phyloP scores from a whole-genome alignment of 2,888 invertebrate genomes.

The Tetheella fluctuosa region DNA sequence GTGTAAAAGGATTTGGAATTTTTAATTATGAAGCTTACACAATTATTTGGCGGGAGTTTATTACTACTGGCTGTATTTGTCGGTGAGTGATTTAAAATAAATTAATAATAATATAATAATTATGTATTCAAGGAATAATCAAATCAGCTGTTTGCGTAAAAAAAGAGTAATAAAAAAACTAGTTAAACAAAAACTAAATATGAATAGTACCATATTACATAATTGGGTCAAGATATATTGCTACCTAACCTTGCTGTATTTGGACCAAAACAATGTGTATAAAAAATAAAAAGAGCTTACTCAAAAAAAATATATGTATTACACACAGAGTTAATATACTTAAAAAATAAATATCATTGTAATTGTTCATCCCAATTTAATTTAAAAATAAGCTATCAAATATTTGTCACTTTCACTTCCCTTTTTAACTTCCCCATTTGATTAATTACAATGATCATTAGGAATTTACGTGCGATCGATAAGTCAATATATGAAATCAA shows the following conservation, averaged over 20 bases:
- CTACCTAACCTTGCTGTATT: too few relatives aligned
- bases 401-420: not conserved
- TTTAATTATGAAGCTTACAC: constrained; percentile 64
- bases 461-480: not conserved
- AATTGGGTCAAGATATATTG: not conserved
- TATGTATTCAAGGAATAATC: not conserved
- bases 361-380: too few relatives aligned
- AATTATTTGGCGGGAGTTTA: constrained; percentile 60
- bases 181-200: not conserved
- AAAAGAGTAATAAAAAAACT: not conserved
- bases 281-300: too few relatives aligned
- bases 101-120: not conserved
- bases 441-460: constrained; percentile 1
- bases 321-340: too few relatives aligned
- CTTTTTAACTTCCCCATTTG: not conserved
- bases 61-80: constrained; percentile 59
- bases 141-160: too few relatives aligned
- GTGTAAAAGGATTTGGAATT: constrained; percentile 62
- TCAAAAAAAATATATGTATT: too few relatives aligned
- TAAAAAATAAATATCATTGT: too few relatives aligned
- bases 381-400: not conserved
- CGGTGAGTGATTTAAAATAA: constrained; percentile 52
- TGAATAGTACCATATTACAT: not conserved
- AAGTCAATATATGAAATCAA: not conserved
- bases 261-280: too few relatives aligned